phyloP scores from a whole-genome alignment of 2,888 invertebrate species.

The Oligia latruncula region DNA sequence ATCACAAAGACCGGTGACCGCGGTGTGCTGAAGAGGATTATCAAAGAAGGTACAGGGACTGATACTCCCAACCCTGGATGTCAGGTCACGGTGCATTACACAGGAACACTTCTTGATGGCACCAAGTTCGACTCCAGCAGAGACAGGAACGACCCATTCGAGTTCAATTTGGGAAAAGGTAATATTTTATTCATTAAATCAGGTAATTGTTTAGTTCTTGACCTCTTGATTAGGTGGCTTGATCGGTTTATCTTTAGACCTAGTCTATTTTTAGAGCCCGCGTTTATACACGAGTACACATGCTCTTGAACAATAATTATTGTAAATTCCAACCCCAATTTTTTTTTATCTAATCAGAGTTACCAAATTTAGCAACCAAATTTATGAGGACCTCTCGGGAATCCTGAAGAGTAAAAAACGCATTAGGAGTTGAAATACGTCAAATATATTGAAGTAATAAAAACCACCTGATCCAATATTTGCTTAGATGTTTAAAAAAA shows the following conservation, averaged over 20 bases:
- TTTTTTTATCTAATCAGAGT: too few relatives aligned
- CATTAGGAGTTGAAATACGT: not conserved
- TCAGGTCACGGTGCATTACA: conserved; percentile 95
- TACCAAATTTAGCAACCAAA: not conserved
- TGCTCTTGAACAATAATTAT: not conserved
- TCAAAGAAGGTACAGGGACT: conserved; percentile 93
- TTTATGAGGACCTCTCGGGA: not conserved
- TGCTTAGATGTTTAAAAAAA: not conserved
- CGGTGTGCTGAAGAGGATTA: conserved; percentile 94
- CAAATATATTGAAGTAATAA: not conserved
- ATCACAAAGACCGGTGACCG: conserved; percentile 90
- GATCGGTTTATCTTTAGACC: conserved; percentile 51
- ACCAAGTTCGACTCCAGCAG: conserved; percentile 97
- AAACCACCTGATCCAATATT: conserved; percentile 16
- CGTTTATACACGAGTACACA: not conserved
- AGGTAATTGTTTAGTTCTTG: conserved; percentile 21
- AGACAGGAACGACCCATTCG: conserved; percentile 95
- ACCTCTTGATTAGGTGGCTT: conserved; percentile 53
- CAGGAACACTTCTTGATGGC: conserved; percentile 96
- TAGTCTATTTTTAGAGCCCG: conserved; percentile 16
- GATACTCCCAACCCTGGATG: conserved; percentile 93
- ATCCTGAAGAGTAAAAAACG: too few relatives aligned
- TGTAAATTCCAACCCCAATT: not conserved
- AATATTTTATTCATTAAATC: conserved; percentile 56
- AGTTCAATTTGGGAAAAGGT: conserved; percentile 97